Base-by-base conservation (phyloP, 2,888 invertebrate species). In the Phytoseiulus persimilis region DNA sequence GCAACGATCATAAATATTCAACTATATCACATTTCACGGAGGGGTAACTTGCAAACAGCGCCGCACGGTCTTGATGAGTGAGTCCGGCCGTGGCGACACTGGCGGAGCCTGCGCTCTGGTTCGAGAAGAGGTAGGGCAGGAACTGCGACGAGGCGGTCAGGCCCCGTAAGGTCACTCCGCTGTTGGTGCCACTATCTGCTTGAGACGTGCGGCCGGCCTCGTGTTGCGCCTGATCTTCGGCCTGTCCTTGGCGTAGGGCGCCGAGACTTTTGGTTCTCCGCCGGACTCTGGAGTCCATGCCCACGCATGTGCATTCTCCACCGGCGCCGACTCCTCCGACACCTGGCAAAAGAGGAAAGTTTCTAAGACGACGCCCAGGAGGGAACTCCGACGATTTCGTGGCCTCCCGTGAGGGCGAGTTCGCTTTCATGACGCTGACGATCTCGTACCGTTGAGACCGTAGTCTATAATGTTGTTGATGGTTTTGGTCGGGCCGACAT, bases 1-100 rank as follows among this genome's bases (percentile, higher is more conserved):
- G 87, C 87, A 87, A 87, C 87, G 45, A 87, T 91, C 91, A 97
- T 93, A 97, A 95, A 93, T 97, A 97, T 92, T 97, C 97, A 92
- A 97, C 97, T 92, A 97, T 97, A 94, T 97, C 97, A 94, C 97
- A 97, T 94, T 97, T 97, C 92, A 97, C 97, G 91, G 97, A 96
- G 45, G 97, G 97, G 93, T 97, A 97, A 92, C 97, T 97, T 83
- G 91, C 91, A 89, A 91, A 91, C 31, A 91, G 89, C 23, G 89
- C 87, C 32, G 91, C 90, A n/a, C 90, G 91, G 83, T 90, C 90
- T 90, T 90, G 91, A 84, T 90, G 90, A 83, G 90, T 90, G 2
- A 83, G 87, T 31, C 87, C 87, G 65, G 65, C 65, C 28, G 39
- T 32, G 32, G 87, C 87, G 33, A 45, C 87, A 87, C 87, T 87